Evolutionary conservation across 1,140 invertebrate species (phyloP).

Genomic region (Pachypsylla venusta): DNA sequence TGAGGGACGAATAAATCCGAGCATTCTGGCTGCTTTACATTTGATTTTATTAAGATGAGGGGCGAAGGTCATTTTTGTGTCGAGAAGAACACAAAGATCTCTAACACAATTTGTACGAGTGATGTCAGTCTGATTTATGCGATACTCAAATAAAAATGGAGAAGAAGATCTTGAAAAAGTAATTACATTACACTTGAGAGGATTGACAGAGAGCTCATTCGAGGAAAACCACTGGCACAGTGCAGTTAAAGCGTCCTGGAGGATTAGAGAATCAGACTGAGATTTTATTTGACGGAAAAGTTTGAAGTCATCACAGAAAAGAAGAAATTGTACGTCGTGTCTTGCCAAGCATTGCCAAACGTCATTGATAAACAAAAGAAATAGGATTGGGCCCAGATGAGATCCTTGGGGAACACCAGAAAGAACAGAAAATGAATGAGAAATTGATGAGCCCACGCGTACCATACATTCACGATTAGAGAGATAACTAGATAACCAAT

Average conservation of each 20-base stretch:
- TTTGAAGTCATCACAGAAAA: slow-evolving; percentile 23
- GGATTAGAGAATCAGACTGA: slow-evolving; percentile 7
- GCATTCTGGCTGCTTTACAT: too few species aligned
- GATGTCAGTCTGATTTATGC: too few species aligned
- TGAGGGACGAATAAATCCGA: too few species aligned
- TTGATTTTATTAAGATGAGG: too few species aligned
- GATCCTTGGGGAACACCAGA: slow-evolving; percentile 26
- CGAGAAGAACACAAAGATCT: too few species aligned
- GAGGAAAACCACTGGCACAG: not conserved
- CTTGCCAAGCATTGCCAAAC: too few species aligned
- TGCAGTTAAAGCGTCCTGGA: slow-evolving; percentile 15
- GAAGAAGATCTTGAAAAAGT: slow-evolving; percentile 9
- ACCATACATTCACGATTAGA: slow-evolving; percentile 20
- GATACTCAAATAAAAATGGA: not conserved
- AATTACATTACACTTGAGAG: slow-evolving; percentile 5
- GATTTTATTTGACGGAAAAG: not conserved
- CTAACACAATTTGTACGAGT: too few species aligned
- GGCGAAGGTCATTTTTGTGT: too few species aligned
- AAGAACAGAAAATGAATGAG: slow-evolving; percentile 15
- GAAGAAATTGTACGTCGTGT: slow-evolving; percentile 18
- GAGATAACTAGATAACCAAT: slow-evolving; percentile 24
- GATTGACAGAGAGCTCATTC: slow-evolving; percentile 8
- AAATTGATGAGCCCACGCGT: slow-evolving; percentile 19
- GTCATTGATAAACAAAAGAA: slow-evolving; percentile 27
- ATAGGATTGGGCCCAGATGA: slow-evolving; percentile 25